Percentiles rank a stretch among this genome's conserved stretches.
These are phyloP conservation scores for Coremacera marginata DNA, from an alignment of 2,888 invertebrate species.

Conservation along the genomic window DNA sequence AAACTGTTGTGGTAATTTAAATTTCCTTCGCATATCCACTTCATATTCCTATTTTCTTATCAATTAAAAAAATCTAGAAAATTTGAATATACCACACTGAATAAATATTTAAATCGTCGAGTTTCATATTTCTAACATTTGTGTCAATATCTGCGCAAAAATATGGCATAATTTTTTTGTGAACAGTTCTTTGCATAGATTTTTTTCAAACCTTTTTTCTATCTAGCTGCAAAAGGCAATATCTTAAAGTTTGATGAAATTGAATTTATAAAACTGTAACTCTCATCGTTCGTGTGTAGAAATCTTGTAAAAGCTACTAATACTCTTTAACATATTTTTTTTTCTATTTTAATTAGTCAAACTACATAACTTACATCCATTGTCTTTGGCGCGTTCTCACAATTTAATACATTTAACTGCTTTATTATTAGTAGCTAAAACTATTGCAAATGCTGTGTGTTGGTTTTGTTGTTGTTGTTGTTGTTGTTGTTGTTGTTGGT, in stretches of 20 bases:
- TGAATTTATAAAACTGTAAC: neutral
- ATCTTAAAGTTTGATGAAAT: neutral
- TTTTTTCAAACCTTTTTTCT: neutral
- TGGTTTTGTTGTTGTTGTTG: neutral
- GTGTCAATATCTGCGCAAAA: neutral
- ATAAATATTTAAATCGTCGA: neutral
- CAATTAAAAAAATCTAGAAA: neutral
- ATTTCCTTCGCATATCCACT: constrained; percentile 26
- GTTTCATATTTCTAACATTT: constrained; percentile 38
- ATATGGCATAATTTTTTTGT: neutral
- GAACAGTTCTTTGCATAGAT: neutral
- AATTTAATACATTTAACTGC: constrained; percentile 64
- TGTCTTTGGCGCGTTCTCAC: constrained; percentile 52
- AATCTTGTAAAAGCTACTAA: neutral
- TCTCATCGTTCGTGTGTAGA: neutral
- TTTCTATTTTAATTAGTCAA: constrained; percentile 40
- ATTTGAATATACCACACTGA: neutral
- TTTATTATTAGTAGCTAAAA: constrained; percentile 52
- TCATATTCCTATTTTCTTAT: neutral
- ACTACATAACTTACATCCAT: constrained; percentile 27
- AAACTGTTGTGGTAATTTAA: constrained; percentile 45
- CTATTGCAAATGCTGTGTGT: neutral
- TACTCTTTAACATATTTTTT: neutral
- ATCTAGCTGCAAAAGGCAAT: too few species aligned
- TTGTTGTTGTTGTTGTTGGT: neutral